Conservation (phyloP, 2,888 invertebrate genomes). For the Elmis aenea region DNA sequence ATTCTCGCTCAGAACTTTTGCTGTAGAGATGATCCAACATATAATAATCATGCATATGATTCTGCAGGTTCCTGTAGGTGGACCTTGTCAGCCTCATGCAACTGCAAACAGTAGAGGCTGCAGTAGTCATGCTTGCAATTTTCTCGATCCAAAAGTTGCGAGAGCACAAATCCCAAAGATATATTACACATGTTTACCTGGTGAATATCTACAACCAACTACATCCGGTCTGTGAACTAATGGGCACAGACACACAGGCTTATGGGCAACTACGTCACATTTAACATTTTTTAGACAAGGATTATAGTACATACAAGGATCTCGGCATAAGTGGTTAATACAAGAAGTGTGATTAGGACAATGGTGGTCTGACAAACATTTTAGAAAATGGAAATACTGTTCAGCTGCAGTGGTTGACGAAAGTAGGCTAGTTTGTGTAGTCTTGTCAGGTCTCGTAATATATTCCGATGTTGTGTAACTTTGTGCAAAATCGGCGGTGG, state of each 20-base stretch:
- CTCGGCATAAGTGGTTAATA: conserved; percentile 47
- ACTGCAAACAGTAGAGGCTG: conserved; percentile 31
- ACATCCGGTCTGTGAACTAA: conserved; percentile 42
- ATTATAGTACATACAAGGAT: conserved; percentile 49
- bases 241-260: conserved; percentile 55
- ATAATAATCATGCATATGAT: conserved; percentile 31
- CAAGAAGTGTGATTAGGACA: conserved; percentile 49
- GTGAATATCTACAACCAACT: conserved; percentile 54
- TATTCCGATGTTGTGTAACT: background rate
- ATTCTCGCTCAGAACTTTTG: conserved; percentile 32
- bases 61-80: conserved; percentile 35
- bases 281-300: conserved; percentile 45
- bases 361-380: conserved; percentile 28
- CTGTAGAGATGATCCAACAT: conserved; percentile 28
- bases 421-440: background rate
- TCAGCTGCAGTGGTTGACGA: background rate
- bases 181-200: conserved; percentile 52
- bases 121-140: conserved; percentile 33
- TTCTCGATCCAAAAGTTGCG: conserved; percentile 26
- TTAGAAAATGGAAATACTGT: conserved; percentile 1
- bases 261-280: conserved; percentile 52
- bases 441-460: background rate
- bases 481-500: too few relatives aligned
- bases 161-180: conserved; percentile 24
- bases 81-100: conserved; percentile 36